Evolutionary conservation across 2,113 vertebrate genomes (phyloP).

Genomic region (Mus pahari): DNA sequence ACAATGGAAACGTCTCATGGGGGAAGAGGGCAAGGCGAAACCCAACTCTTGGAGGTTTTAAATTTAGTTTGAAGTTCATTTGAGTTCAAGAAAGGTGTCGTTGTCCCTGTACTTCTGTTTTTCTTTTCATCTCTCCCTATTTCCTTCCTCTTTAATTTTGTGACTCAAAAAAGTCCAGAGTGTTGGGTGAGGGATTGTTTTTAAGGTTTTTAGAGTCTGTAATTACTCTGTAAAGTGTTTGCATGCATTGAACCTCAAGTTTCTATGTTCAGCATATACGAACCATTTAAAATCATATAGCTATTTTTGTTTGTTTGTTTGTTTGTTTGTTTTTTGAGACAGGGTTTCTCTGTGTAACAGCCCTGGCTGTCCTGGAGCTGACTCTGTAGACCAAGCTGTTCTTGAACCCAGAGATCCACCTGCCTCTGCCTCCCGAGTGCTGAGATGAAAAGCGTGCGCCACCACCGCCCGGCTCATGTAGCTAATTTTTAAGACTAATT

Average conservation of each 20-base stretch:
- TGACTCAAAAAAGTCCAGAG: not conserved
- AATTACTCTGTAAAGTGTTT: slow-evolving; percentile 64
- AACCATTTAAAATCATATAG: slow-evolving; percentile 50
- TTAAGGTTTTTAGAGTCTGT: slow-evolving; percentile 63
- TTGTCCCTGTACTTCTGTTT: not conserved
- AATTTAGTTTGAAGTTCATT: slow-evolving; percentile 8
- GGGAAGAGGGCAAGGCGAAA: not conserved
- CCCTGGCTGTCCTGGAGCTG: too few species aligned
- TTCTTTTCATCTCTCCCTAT: not conserved
- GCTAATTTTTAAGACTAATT: slow-evolving; percentile 66
- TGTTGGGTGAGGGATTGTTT: slow-evolving; percentile 49
- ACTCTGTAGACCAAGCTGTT: too few species aligned
- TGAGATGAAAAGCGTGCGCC: too few species aligned
- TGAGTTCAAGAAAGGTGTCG: slow-evolving; percentile 21
- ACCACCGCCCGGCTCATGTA: not conserved
- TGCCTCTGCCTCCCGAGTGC: too few species aligned
- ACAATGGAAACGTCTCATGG: too few species aligned
- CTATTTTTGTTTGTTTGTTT: not conserved
- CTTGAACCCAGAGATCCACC: too few species aligned
- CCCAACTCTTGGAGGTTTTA: not conserved
- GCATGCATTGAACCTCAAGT: slow-evolving; percentile 18
- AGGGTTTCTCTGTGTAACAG: too few species aligned
- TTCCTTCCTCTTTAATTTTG: slow-evolving; percentile 10
- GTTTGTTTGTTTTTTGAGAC: too few species aligned
- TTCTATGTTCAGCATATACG: not conserved